These are phyloP conservation scores for Mohoua ochrocephala DNA, from an alignment of 2,113 vertebrate genomes.

Conservation along the genomic window DNA sequence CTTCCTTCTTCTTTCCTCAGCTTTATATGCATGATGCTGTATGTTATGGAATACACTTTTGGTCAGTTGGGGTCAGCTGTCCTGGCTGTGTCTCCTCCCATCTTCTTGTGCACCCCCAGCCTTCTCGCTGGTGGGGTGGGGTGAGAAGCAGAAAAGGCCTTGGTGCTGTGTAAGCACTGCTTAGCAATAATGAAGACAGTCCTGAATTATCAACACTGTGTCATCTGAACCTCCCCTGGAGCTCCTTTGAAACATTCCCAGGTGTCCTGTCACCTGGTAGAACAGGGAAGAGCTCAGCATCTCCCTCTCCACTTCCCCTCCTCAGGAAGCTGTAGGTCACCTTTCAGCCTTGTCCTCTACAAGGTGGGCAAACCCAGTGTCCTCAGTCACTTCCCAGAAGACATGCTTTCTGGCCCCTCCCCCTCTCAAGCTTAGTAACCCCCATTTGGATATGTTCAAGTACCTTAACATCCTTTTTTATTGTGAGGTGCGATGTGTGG, in stretches of 20 bases:
- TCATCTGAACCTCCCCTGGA: not conserved
- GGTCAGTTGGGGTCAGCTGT: not conserved
- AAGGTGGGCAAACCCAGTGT: not conserved
- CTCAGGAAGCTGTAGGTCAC: not conserved
- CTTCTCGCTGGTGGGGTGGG: not conserved
- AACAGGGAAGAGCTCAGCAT: not conserved
- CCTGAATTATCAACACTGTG: not conserved
- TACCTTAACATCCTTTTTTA: not conserved
- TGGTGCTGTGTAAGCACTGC: not conserved
- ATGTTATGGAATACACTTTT: not conserved
- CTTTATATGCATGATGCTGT: not conserved
- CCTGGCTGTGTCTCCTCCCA: not conserved
- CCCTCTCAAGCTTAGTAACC: not conserved
- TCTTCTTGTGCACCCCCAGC: not conserved
- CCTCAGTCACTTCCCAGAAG: not conserved
- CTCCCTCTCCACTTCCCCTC: not conserved
- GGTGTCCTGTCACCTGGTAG: accelerated
- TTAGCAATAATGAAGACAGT: not conserved
- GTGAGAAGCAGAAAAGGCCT: not conserved
- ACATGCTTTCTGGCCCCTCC: not conserved
- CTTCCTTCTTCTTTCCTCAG: not conserved
- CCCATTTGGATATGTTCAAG: not conserved
- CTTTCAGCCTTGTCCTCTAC: not conserved
- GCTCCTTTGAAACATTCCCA: not conserved
- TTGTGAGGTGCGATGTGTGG: not conserved